Evolutionary conservation across 2,797 vertebrate species (phyloP), one percentile per base, ranked within the genome.

Genomic region (Liasis olivaceus): DNA sequence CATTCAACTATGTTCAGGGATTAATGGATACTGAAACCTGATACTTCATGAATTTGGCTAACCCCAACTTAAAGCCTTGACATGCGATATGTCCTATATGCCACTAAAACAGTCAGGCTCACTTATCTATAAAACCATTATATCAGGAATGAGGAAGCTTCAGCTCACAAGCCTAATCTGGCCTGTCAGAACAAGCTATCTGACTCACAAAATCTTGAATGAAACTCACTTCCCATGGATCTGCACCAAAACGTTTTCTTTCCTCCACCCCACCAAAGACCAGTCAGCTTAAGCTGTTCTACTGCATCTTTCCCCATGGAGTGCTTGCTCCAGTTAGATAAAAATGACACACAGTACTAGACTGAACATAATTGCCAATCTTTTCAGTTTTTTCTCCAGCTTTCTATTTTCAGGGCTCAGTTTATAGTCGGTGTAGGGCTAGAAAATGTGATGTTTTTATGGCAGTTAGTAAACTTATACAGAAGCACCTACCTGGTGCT

Each of bases 401-500:
- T 77, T 91, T 85, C 0, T 87, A 42, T 2, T 12, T 1, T 91
- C 58, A 86, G 62, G 22, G 22, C 20, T 66, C 58, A 12, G 60
- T 86, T n/a, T 36, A 31, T 66, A 86, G 15, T 14, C 26, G 1
- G 0, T 85, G 20, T 13, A 28, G 3, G 36, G 59, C 63, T n/a
- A 31, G 1, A 51, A 56, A 84, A 54, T 54, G 58, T 31, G 17
- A 36, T 5, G 62, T 85, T 86, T 84, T 28, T 42, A 0, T 4
- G 51, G 31, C 36, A 11, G 2, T 20, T 28, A 17, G 91, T 91
- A 0, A 26, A n/a, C 86, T 87, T 62, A 0, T 5, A 31, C 4
- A 0, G 0, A 81, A 89, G 42, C 0, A 62, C 89, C 92, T 95
- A 99, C 99, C 98, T 98, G 66, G 97, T 96, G 94, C 98, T 97